Conservation (phyloP, 2,797 vertebrate species). For the Ciconia nigra region DNA sequence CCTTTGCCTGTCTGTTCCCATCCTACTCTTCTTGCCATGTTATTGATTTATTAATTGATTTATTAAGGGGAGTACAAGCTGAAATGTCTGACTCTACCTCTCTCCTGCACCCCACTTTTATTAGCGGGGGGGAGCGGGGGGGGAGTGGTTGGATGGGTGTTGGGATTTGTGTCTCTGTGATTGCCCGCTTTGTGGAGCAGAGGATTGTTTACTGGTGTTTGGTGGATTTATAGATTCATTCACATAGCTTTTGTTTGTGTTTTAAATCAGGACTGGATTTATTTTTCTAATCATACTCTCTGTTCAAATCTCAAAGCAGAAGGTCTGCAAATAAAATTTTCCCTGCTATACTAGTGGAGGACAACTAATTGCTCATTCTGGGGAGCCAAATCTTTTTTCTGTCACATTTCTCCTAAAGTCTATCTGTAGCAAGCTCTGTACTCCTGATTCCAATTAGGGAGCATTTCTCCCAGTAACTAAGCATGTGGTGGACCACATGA, state of each 20-base stretch:
- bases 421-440: not conserved
- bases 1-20: not conserved
- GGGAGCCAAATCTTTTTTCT: not conserved
- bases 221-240: not conserved
- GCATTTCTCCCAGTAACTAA: not conserved
- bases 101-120: not conserved
- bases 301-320: not conserved
- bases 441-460: not conserved
- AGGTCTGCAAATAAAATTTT: not conserved
- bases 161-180: not conserved
- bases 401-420: not conserved
- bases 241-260: not conserved
- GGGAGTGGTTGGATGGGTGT: too few relatives aligned
- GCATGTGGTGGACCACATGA: not conserved
- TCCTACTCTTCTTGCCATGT: not conserved
- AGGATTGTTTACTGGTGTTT: not conserved
- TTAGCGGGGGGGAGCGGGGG: too few relatives aligned
- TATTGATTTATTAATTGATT: not conserved
- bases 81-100: not conserved
- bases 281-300: not conserved
- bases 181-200: not conserved
- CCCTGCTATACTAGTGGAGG: not conserved
- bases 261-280: not conserved
- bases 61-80: not conserved
- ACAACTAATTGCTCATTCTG: not conserved